Evolutionary conservation across 2,888 invertebrate genomes (phyloP).

Genomic region (Hyles lineata): DNA sequence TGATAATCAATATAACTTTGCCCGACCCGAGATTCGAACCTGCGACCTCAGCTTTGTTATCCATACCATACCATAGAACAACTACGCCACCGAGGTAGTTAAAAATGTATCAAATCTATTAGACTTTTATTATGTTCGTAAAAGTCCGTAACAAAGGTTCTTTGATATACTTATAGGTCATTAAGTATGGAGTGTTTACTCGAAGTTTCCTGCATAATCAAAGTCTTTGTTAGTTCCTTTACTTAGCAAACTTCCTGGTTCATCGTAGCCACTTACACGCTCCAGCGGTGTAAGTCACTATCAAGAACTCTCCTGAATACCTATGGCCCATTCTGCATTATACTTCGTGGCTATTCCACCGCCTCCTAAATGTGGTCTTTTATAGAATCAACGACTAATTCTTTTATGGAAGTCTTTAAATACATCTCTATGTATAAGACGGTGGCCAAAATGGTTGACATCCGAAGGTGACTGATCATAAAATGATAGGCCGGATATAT

Average conservation of each 20-base stretch:
- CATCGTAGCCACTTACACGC: slow-evolving; percentile 58
- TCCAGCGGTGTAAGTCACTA: slow-evolving; percentile 43
- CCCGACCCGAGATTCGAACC: too few relatives aligned
- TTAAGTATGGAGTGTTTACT: slow-evolving; percentile 35
- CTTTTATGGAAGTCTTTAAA: too few relatives aligned
- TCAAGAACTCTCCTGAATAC: slow-evolving; percentile 18
- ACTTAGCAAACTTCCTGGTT: slow-evolving; percentile 58
- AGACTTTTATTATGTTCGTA: neutral
- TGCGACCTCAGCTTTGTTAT: too few relatives aligned
- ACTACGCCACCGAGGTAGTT: too few relatives aligned
- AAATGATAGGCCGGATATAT: too few relatives aligned
- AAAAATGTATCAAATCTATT: neutral
- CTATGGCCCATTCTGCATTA: neutral
- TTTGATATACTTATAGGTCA: slow-evolving; percentile 29
- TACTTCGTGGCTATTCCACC: neutral
- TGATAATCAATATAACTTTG: too few relatives aligned
- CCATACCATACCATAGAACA: too few relatives aligned
- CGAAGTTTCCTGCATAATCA: slow-evolving; percentile 66
- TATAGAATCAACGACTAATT: too few relatives aligned
- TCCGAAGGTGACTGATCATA: too few relatives aligned
- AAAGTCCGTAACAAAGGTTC: slow-evolving; percentile 5
- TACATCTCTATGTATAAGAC: too few relatives aligned
- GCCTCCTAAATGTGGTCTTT: too few relatives aligned
- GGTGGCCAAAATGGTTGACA: too few relatives aligned
- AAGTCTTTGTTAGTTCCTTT: slow-evolving; percentile 42